Percentiles rank a stretch among this genome's conserved stretches.
Evolutionary conservation across 37 sponge, comb jelly and placozoan species (phyloP).

Genomic region (Tethya wilhelma): DNA sequence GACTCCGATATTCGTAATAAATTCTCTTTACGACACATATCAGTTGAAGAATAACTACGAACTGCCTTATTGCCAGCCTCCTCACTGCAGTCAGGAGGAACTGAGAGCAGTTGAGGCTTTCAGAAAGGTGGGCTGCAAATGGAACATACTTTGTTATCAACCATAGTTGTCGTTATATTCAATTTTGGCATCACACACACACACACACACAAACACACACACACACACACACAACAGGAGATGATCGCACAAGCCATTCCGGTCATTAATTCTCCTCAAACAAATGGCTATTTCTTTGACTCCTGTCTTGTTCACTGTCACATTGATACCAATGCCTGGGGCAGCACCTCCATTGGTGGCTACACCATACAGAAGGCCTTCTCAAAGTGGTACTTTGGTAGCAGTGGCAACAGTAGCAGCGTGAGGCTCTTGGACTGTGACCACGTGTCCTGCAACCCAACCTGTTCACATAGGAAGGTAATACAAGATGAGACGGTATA

Average conservation of each 20-base stretch:
- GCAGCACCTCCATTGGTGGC: slow-evolving; percentile 14
- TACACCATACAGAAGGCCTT: slow-evolving; percentile 61
- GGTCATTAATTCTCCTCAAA: slow-evolving; percentile 21
- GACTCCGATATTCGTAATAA: slow-evolving; percentile 69
- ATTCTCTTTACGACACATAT: slow-evolving; percentile 78
- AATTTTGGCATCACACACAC: no score
- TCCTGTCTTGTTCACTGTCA: slow-evolving; percentile 84
- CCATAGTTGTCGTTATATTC: no score
- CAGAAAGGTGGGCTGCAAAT: slow-evolving; percentile 15
- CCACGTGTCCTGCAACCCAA: slow-evolving; percentile 38
- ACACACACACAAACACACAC: no score
- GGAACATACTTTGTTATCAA: no score
- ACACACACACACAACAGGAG: no score
- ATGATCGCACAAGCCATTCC: no score
- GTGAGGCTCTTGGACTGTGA: slow-evolving; percentile 14
- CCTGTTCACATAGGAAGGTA: slow-evolving; percentile 1
- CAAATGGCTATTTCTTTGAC: slow-evolving; percentile 72
- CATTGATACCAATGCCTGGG: slow-evolving; percentile 67
- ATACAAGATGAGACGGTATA: neutral
- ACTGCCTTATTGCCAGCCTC: slow-evolving; percentile 60
- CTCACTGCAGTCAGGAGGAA: slow-evolving; percentile 58
- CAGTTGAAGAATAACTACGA: slow-evolving; percentile 61
- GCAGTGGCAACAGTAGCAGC: neutral
- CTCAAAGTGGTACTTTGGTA: slow-evolving; percentile 65
- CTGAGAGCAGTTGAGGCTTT: slow-evolving; percentile 56